Evolutionary conservation across 2,113 vertebrate species (phyloP).

Genomic region (Nipponia nippon): DNA sequence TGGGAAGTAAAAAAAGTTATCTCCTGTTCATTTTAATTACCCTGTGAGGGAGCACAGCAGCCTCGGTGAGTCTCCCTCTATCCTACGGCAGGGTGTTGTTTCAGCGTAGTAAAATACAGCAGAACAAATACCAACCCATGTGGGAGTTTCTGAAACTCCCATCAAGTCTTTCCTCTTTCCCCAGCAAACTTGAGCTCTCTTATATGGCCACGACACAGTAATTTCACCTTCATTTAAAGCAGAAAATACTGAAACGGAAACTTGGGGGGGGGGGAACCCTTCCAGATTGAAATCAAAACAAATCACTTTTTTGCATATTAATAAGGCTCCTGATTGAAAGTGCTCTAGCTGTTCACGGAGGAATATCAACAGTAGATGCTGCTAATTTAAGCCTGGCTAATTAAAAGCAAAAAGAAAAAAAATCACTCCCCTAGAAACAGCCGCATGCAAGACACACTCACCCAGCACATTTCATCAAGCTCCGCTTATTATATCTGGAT

Average conservation of each 20-base stretch:
- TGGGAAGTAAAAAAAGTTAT: neutral
- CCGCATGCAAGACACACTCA: neutral
- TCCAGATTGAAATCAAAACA: conserved; percentile 71
- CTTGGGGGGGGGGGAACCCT: neutral
- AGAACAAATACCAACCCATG: neutral
- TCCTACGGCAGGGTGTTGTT: neutral
- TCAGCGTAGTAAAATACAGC: neutral
- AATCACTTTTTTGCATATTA: conserved; percentile 71
- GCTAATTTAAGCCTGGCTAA: conserved; percentile 74
- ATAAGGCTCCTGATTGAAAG: conserved; percentile 71
- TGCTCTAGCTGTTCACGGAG: conserved; percentile 48
- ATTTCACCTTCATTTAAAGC: conserved; percentile 33
- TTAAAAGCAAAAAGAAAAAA: conserved; percentile 53
- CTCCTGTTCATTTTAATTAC: neutral
- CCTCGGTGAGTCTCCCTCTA: neutral
- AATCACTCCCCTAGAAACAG: conserved; percentile 52
- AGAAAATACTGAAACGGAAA: conserved; percentile 45
- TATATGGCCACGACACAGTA: neutral
- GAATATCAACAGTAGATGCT: conserved; percentile 69
- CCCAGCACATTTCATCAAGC: neutral
- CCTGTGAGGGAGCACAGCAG: neutral
- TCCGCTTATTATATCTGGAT: neutral
- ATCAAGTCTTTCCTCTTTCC: neutral
- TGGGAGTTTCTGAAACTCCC: neutral
- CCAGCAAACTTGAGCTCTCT: neutral